Percentiles rank a stretch among this genome's conserved stretches.
These are phyloP conservation scores for Cosmia trapezina DNA, from an alignment of 2,888 invertebrate genomes.

Conservation along the genomic window DNA sequence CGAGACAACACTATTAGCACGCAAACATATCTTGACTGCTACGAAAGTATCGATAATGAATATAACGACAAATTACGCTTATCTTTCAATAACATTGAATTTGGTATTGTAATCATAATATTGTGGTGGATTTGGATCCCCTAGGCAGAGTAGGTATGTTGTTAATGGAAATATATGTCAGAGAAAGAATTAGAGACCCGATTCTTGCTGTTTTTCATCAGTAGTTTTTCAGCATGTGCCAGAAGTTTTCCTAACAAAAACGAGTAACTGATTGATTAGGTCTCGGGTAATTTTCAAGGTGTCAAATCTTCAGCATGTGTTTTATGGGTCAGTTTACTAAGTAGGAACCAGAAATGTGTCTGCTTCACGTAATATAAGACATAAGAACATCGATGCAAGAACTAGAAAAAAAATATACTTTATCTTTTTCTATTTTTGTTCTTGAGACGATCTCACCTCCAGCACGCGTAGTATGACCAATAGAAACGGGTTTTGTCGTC, in stretches of 20 bases:
- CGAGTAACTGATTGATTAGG: too few relatives aligned
- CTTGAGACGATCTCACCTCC: background rate
- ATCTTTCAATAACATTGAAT: constrained; percentile 38
- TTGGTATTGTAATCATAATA: constrained; percentile 31
- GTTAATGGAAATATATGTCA: background rate
- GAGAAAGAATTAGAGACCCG: background rate
- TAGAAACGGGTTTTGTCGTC: too few relatives aligned
- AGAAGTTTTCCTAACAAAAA: background rate
- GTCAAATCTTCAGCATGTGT: background rate
- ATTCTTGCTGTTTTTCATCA: background rate
- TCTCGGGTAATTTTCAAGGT: background rate
- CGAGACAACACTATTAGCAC: constrained; percentile 20
- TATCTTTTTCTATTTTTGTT: background rate
- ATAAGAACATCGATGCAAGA: background rate
- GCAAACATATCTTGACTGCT: constrained; percentile 8
- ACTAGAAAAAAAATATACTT: background rate
- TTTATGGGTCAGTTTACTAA: background rate
- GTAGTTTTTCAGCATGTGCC: background rate
- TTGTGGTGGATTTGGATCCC: background rate
- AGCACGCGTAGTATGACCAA: background rate
- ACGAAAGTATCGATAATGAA: constrained; percentile 4
- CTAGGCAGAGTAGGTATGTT: background rate
- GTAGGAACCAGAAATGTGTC: background rate
- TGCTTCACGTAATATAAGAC: background rate
- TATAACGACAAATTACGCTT: constrained; percentile 18